A percentile compares a stretch with the other conserved stretches of the same genome.
These are phyloP conservation scores for Zophobas morio DNA, from an alignment of 1,140 invertebrate genomes.

Conservation along the genomic window DNA sequence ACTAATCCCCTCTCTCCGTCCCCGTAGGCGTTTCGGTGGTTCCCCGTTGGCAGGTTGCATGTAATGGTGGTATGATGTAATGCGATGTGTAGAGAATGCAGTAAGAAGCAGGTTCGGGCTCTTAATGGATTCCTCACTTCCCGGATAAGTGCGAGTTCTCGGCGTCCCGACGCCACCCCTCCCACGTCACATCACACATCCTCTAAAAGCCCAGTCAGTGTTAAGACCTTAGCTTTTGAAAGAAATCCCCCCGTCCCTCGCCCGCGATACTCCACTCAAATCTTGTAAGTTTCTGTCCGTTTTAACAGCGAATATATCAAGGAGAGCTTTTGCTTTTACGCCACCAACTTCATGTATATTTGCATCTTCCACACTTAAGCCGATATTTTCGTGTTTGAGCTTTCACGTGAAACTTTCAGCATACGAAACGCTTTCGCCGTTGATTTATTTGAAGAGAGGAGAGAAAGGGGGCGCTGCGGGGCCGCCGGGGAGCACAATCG, in stretches of 20 bases:
- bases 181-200: conserved; percentile 54
- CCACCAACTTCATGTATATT: conserved; percentile 52
- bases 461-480: too few species aligned
- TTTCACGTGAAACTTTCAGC: conserved; percentile 48
- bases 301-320: conserved; percentile 56
- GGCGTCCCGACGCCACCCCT: conserved; percentile 28
- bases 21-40: too few species aligned
- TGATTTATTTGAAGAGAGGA: conserved; percentile 39
- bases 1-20: too few species aligned
- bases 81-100: conserved; percentile 55
- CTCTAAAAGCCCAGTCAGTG: conserved; percentile 55
- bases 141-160: conserved; percentile 55
- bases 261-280: conserved; percentile 61
- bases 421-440: conserved; percentile 47
- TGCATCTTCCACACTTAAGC: conserved; percentile 51
- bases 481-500: too few species aligned
- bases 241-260: conserved; percentile 46
- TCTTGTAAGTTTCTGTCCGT: conserved; percentile 67
- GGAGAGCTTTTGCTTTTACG: conserved; percentile 51
- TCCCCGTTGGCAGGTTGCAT: conserved; percentile 27
- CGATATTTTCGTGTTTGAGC: conserved; percentile 52
- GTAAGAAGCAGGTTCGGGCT: conserved; percentile 50
- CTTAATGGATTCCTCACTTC: conserved; percentile 58
- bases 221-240: conserved; percentile 55
- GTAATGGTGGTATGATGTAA: conserved; percentile 52